These are phyloP conservation scores for Drosophila fuyamai DNA, from an alignment of 1,140 invertebrate species.

Conservation along the genomic window DNA sequence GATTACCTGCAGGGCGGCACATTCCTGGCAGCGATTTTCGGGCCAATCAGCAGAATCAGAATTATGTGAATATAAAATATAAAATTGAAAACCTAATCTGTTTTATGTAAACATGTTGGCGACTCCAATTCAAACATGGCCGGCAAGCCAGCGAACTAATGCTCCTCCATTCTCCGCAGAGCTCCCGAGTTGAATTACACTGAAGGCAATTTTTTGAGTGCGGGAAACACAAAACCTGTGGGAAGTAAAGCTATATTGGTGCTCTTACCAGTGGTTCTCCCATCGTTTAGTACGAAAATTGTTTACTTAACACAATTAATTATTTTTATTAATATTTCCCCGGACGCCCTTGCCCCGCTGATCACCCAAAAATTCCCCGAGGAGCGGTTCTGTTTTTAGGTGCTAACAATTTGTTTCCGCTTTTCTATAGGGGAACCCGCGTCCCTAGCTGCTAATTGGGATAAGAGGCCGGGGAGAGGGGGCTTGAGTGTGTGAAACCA, in stretches of 20 bases:
- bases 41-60: constrained; percentile 60
- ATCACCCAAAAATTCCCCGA: constrained; percentile 1
- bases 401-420: constrained; percentile 64
- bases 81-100: constrained; percentile 71
- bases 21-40: constrained; percentile 48
- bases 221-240: constrained; percentile 75
- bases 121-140: constrained; percentile 77
- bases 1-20: constrained; percentile 35
- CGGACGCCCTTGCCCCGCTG: background rate
- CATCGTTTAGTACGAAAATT: constrained; percentile 40
- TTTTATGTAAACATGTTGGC: constrained; percentile 83
- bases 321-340: constrained; percentile 72
- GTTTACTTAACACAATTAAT: constrained; percentile 75
- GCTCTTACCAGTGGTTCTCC: constrained; percentile 12
- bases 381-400: constrained; percentile 49
- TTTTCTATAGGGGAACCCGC: constrained; percentile 21
- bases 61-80: constrained; percentile 53
- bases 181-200: constrained; percentile 61
- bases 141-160: constrained; percentile 27
- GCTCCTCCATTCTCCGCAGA: constrained; percentile 14
- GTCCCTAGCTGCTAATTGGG: constrained; percentile 54
- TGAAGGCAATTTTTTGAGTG: constrained; percentile 49
- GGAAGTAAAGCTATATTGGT: constrained; percentile 76
- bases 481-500: constrained; percentile 62
- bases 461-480: constrained; percentile 4